Evolutionary conservation across 2,113 vertebrate species (phyloP), one percentile per base, ranked within the genome.

Genomic region (Nothobranchius furzeri): DNA sequence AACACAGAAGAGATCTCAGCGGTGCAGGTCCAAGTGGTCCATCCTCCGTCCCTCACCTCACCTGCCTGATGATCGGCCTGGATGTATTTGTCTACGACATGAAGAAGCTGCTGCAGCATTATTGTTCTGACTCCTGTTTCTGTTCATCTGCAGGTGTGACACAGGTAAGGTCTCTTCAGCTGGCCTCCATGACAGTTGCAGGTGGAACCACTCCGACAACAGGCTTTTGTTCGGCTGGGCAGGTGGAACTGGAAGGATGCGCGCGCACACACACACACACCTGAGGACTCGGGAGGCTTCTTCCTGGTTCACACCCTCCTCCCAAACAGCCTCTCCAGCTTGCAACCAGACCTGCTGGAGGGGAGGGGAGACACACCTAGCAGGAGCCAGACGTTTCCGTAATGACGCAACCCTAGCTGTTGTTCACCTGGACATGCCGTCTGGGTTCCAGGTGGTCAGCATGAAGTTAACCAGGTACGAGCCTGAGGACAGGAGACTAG

Each of bases 191-290:
- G 43, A 49, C 56, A 49, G 79, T 64, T 73, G 81, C 79, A 84
- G 79, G 79, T 83, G 77, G 70, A 81, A 25, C 42, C 3, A 89
- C 86, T 20, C 20, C 20, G 89, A 89, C 87, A 90, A 90, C 20
- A 85, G 85, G 60, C 77, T 67, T 76, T 88, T 87, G 84, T 90
- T 81, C 74, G 30, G 69, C 42, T 35, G 53, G 51, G 47, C 62
- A 85, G 81, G 86, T 81, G 79, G 68, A 76, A 73, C 3, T 59
- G 51, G 63, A 83, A 72, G 74, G 70, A 76, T 78, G 43, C 35
- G 24, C 25, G 50, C 51, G 53, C 4, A 42, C 40, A 11, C 40
- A 42, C 40, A 42, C 40, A 45, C 43, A 45, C 43, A 45, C 9
- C 42, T 43, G 42, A 12, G 20, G 10, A 9, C 1, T 25, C 10